A percentile compares a stretch with the other conserved stretches of the same genome.
Conservation (phyloP, 2,113 vertebrate species). For the Planiliza haematocheilus region DNA sequence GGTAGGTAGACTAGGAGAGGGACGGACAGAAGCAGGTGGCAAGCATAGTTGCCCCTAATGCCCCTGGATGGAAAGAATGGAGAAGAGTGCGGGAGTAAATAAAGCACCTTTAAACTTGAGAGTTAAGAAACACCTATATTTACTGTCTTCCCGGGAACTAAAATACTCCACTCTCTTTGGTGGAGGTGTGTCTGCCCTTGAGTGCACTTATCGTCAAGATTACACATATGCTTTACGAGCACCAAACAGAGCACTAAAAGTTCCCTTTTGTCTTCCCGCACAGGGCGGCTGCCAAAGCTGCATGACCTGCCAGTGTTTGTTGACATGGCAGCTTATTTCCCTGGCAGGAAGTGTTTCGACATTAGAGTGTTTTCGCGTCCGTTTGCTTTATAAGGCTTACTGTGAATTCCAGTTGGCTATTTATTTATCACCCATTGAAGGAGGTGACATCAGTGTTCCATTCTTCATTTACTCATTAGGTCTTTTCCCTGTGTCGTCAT, state of each 20-base stretch:
- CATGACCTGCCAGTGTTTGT: conserved; percentile 37
- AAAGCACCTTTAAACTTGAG: conserved; percentile 6
- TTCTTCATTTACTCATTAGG: conserved; percentile 9
- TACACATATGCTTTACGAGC: conserved; percentile 15
- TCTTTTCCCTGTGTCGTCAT: conserved; percentile 2
- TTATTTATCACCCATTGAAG: not conserved
- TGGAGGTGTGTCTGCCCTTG: conserved; percentile 22
- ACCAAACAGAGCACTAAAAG: not conserved
- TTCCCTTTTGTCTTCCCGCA: conserved; percentile 10
- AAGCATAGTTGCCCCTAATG: conserved; percentile 23
- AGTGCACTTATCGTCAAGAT: conserved; percentile 10
- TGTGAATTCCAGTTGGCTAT: conserved; percentile 12
- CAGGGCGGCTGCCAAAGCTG: conserved; percentile 11
- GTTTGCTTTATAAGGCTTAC: conserved; percentile 2
- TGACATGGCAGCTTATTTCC: conserved; percentile 30
- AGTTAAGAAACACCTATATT: conserved; percentile 10
- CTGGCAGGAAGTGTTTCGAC: conserved; percentile 19
- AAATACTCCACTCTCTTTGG: not conserved
- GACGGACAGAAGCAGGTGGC: conserved; percentile 58
- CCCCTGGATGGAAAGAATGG: conserved; percentile 7
- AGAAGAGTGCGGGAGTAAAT: not conserved
- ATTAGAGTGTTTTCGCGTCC: not conserved
- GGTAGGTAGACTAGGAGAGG: conserved; percentile 16
- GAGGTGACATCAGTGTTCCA: conserved; percentile 30
- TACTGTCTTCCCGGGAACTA: not conserved